phyloP scores from a whole-genome alignment of 2,113 vertebrate genomes.

The Genyomyrus donnyi region DNA sequence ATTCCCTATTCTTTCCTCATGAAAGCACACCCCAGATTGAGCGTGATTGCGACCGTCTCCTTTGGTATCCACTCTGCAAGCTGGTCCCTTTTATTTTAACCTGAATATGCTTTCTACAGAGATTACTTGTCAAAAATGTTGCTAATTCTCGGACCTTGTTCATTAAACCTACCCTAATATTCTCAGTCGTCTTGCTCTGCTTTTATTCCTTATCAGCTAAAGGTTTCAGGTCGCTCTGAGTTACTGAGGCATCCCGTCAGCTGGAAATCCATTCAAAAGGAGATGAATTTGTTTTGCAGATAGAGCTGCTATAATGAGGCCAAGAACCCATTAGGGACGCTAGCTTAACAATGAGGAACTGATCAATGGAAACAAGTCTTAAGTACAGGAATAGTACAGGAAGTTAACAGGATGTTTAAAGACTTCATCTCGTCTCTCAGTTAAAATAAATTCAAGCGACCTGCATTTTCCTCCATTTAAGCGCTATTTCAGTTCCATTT shows the following conservation, averaged over 20 bases:
- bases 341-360: not conserved
- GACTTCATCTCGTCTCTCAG: not conserved
- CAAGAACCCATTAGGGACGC: not conserved
- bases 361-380: conserved; percentile 7
- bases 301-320: not conserved
- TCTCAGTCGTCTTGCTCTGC: not conserved
- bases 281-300: conserved; percentile 3
- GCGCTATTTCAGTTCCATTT: not conserved
- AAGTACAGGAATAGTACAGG: not conserved
- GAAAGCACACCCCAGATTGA: not conserved
- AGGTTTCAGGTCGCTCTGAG: not conserved
- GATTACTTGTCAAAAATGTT: not conserved
- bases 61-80: not conserved
- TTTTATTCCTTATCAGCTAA: not conserved
- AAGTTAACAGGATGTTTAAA: not conserved
- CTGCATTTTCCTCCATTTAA: not conserved
- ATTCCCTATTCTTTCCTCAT: not conserved
- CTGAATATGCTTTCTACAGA: not conserved
- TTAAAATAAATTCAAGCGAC: not conserved
- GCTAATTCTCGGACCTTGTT: not conserved
- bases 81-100: not conserved
- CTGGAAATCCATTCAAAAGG: not conserved
- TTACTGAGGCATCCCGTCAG: not conserved
- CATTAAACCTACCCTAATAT: not conserved
- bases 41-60: not conserved